These are phyloP conservation scores for Bolinopsis microptera DNA, from an alignment of 37 sponge, comb jelly and placozoan genomes.

Conservation along the genomic window DNA sequence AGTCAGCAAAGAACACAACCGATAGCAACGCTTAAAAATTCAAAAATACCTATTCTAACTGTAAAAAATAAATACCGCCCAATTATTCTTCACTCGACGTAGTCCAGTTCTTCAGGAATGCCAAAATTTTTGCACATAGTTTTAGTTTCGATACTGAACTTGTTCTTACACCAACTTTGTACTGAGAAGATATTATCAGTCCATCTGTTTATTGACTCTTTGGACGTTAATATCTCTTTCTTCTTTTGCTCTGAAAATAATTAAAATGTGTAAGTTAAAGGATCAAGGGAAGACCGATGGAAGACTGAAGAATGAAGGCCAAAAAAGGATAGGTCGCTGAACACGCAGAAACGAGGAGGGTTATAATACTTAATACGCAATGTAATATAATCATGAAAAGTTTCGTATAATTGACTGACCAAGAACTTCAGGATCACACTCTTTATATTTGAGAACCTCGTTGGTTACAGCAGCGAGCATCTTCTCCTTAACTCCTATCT, in stretches of 20 bases:
- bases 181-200: slow-evolving; percentile 95
- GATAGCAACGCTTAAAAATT: no score
- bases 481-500: slow-evolving; percentile 69
- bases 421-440: slow-evolving; percentile 84
- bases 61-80: no score
- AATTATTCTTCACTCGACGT: slow-evolving; percentile 75
- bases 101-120: slow-evolving; percentile 97
- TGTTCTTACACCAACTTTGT: slow-evolving; percentile 92
- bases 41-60: no score
- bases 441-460: slow-evolving; percentile 77
- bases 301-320: no score
- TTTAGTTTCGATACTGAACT: slow-evolving; percentile 78
- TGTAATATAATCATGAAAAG: no score
- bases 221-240: slow-evolving; percentile 70
- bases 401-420: no score
- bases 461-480: slow-evolving; percentile 57
- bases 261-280: neutral
- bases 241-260: slow-evolving; percentile 44
- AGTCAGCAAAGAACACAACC: no score
- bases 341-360: no score
- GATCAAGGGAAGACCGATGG: no score
- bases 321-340: no score
- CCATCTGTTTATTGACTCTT: slow-evolving; percentile 92
- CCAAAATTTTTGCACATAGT: slow-evolving; percentile 85
- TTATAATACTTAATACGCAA: no score